phyloP scores from a whole-genome alignment of 2,113 vertebrate genomes.

The Larimichthys polyactis region DNA sequence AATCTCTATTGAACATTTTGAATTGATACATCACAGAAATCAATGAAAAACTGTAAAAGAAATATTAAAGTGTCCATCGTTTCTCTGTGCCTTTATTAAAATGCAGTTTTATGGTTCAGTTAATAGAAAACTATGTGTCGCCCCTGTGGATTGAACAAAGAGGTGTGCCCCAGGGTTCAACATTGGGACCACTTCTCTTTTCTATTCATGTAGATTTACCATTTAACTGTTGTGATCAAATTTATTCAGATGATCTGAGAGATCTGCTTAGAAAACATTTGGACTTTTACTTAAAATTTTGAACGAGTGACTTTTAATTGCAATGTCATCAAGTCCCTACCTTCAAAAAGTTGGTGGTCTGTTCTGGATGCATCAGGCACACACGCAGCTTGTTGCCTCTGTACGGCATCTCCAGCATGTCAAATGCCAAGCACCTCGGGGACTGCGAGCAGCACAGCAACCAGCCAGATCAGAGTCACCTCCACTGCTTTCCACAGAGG shows the following conservation, averaged over 20 bases:
- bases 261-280: background rate
- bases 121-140: too few species aligned
- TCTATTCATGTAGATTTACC: too few species aligned
- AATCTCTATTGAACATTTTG: slow-evolving; percentile 1
- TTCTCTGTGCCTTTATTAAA: too few species aligned
- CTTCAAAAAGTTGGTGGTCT: slow-evolving; percentile 87
- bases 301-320: background rate
- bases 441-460: slow-evolving; percentile 88
- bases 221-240: too few species aligned
- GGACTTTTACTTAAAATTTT: background rate
- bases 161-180: too few species aligned
- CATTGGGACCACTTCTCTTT: too few species aligned
- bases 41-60: background rate
- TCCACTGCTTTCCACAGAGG: slow-evolving; percentile 92
- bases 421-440: slow-evolving; percentile 90
- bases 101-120: too few species aligned
- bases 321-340: slow-evolving; percentile 63
- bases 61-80: background rate
- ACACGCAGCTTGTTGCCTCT: slow-evolving; percentile 85
- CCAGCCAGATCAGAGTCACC: slow-evolving; percentile 89
- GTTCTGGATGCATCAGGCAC: slow-evolving; percentile 88
- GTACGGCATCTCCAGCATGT: slow-evolving; percentile 89
- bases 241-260: too few species aligned
- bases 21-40: background rate
- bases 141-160: too few species aligned